phyloP scores from a whole-genome alignment of 2,113 vertebrate genomes.

The Craseonycteris thonglongyai region DNA sequence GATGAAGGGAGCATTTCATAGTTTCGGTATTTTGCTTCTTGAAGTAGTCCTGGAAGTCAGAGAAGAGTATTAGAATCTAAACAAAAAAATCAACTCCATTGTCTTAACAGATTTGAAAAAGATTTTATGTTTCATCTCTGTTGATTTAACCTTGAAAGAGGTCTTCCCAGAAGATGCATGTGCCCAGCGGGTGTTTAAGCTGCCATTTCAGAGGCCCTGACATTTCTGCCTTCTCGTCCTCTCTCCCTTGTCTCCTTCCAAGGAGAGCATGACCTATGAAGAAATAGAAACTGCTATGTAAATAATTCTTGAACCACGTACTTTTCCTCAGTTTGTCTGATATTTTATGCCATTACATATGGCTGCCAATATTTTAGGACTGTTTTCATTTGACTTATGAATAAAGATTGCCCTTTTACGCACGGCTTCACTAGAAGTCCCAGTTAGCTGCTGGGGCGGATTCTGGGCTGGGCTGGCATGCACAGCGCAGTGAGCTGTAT shows the following conservation, averaged over 20 bases:
- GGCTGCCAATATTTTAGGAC: neutral
- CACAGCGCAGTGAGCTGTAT: neutral
- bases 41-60: neutral
- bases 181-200: accelerated
- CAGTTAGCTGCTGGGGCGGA: neutral
- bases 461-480: neutral
- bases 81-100: neutral
- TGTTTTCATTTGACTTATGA: neutral
- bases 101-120: neutral
- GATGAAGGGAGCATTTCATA: neutral
- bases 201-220: neutral
- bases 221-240: neutral
- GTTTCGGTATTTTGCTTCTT: neutral
- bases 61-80: neutral
- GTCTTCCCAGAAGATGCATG: neutral
- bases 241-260: neutral
- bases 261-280: neutral
- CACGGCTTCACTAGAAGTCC: neutral
- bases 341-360: neutral
- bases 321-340: neutral
- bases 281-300: neutral
- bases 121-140: neutral
- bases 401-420: neutral
- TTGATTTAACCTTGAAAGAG: neutral
- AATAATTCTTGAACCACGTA: neutral